Conservation (phyloP, 37 sponge, comb jelly and placozoan genomes). For the Corticium candelabrum region DNA sequence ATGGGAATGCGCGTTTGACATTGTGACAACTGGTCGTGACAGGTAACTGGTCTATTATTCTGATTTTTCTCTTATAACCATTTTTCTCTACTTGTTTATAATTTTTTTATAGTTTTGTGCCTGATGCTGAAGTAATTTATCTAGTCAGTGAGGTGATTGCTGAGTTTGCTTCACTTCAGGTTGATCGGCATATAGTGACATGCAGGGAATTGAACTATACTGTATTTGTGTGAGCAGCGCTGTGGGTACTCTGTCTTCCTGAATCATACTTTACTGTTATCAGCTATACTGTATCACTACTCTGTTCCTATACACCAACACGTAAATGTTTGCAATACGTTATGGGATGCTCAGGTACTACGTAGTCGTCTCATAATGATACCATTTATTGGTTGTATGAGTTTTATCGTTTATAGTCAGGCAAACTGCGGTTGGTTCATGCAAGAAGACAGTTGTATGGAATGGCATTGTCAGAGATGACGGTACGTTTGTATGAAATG, state of each 20-base stretch:
- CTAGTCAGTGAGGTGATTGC: conserved; percentile 53
- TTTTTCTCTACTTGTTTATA: not conserved
- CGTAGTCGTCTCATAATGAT: too few species aligned
- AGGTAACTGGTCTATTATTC: conserved; percentile 5
- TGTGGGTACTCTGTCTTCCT: conserved; percentile 32
- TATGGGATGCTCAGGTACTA: not conserved
- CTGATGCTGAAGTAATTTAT: conserved; percentile 67
- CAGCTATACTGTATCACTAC: conserved; percentile 47
- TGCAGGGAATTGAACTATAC: not conserved
- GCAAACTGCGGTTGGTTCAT: too few species aligned
- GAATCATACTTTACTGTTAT: conserved; percentile 50
- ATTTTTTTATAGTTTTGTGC: conserved; percentile 32
- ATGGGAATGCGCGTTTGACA: conserved; percentile 64
- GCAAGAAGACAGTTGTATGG: too few species aligned
- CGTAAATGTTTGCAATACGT: not conserved
- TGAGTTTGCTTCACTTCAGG: conserved; percentile 50
- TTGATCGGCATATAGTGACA: not conserved
- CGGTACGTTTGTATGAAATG: too few species aligned
- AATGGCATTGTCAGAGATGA: too few species aligned
- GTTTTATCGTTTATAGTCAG: too few species aligned
- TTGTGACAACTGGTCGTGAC: conserved; percentile 38
- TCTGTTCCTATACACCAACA: conserved; percentile 44
- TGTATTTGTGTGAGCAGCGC: not conserved
- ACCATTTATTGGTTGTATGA: too few species aligned
- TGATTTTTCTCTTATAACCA: not conserved